These are phyloP conservation scores for Leucozona laternaria DNA, from an alignment of 2,888 invertebrate genomes.

Conservation along the genomic window DNA sequence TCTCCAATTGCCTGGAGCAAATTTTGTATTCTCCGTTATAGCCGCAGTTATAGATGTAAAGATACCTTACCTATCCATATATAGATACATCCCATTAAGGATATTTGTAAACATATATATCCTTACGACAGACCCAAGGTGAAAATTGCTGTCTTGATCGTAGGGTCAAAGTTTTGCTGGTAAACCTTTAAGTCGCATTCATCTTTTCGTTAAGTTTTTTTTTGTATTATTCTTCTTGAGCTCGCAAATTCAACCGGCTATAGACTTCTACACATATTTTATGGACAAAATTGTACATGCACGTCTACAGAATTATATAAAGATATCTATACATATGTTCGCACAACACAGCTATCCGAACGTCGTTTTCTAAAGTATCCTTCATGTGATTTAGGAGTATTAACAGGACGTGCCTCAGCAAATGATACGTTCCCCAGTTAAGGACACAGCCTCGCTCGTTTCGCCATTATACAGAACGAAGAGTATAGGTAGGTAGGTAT, in stretches of 20 bases:
- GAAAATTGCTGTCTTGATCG: slow-evolving; percentile 73
- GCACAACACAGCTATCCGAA: slow-evolving; percentile 1
- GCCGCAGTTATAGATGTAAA: slow-evolving; percentile 33
- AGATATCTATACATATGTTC: background rate
- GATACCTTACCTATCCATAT: background rate
- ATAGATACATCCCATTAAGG: background rate
- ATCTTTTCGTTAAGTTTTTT: slow-evolving; percentile 56
- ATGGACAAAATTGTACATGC: slow-evolving; percentile 47
- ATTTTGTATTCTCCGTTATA: slow-evolving; percentile 41
- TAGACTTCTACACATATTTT: slow-evolving; percentile 53
- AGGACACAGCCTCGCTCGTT: slow-evolving; percentile 33
- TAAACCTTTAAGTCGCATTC: slow-evolving; percentile 69
- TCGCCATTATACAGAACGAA: background rate
- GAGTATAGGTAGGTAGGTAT: background rate
- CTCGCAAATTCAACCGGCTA: slow-evolving; percentile 52
- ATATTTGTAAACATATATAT: slow-evolving; percentile 32
- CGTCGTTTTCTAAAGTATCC: slow-evolving; percentile 69
- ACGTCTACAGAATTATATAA: slow-evolving; percentile 19
- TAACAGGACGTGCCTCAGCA: slow-evolving; percentile 72
- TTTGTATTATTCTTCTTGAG: slow-evolving; percentile 65
- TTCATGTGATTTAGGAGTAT: slow-evolving; percentile 74
- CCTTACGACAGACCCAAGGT: slow-evolving; percentile 57
- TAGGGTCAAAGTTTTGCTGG: slow-evolving; percentile 64
- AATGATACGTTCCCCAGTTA: slow-evolving; percentile 58
- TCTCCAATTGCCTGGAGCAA: slow-evolving; percentile 70